These are phyloP conservation scores for Lepas anatifera DNA, from an alignment of 2,888 invertebrate species.

Conservation along the genomic window DNA sequence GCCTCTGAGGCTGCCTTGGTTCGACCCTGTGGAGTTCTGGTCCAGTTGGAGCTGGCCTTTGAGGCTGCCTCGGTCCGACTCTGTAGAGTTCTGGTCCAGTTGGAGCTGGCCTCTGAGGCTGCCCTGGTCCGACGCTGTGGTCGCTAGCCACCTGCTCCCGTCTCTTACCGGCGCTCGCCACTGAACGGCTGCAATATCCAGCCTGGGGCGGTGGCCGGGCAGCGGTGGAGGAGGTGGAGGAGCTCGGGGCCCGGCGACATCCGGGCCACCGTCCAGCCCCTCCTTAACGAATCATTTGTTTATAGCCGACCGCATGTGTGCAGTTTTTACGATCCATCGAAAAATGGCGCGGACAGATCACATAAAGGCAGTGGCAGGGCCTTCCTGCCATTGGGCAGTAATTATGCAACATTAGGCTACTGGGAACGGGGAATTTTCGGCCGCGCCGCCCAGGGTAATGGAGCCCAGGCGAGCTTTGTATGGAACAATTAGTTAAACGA, in stretches of 20 bases:
- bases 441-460: background rate
- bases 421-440: background rate
- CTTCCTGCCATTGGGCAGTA: background rate
- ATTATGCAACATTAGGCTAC: constrained; percentile 10
- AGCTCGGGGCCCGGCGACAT: background rate
- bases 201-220: too few species aligned
- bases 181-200: too few species aligned
- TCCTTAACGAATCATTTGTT: background rate
- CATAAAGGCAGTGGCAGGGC: background rate
- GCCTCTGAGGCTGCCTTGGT: too few species aligned
- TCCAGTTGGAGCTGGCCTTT: too few species aligned
- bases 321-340: constrained; percentile 7
- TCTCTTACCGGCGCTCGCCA: too few species aligned
- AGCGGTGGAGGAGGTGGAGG: background rate
- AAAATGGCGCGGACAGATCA: constrained; percentile 2
- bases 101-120: too few species aligned
- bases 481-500: constrained; percentile 8
- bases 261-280: background rate
- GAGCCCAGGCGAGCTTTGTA: background rate
- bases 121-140: too few species aligned
- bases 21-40: too few species aligned
- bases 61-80: too few species aligned
- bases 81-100: too few species aligned
- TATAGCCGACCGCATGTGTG: background rate
- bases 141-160: too few species aligned